phyloP scores from a whole-genome alignment of 2,888 invertebrate genomes.

The Andrena fulva region DNA sequence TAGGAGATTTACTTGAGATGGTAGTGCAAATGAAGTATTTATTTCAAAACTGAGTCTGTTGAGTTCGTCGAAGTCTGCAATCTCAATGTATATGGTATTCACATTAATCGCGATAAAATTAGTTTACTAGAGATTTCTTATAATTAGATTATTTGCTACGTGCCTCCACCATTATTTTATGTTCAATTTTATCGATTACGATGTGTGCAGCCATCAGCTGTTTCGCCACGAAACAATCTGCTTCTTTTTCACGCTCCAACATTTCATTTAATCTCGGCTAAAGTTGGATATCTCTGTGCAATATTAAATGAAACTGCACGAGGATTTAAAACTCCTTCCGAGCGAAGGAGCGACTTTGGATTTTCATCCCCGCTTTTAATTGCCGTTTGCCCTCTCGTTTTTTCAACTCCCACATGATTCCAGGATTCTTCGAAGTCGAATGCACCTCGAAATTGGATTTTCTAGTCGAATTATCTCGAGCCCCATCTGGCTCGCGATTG shows the following conservation, averaged over 20 bases:
- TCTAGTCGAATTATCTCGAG: slow-evolving; percentile 23
- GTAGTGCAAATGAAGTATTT: too few relatives aligned
- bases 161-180: too few relatives aligned
- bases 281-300: neutral
- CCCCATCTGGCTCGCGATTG: neutral
- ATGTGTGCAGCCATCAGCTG: too few relatives aligned
- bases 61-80: too few relatives aligned
- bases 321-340: neutral
- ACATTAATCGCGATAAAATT: too few relatives aligned
- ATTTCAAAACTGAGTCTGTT: too few relatives aligned
- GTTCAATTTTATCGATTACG: too few relatives aligned
- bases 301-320: slow-evolving; percentile 9
- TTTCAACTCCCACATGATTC: neutral
- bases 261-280: neutral
- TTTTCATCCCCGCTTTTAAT: neutral
- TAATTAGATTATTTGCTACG: too few relatives aligned
- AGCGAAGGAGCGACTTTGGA: neutral
- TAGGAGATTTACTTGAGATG: too few relatives aligned
- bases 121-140: too few relatives aligned
- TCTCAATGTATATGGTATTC: too few relatives aligned
- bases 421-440: neutral
- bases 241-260: neutral
- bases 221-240: too few relatives aligned
- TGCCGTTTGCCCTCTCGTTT: neutral
- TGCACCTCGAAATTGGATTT: slow-evolving; percentile 35